These are phyloP conservation scores for Alcedo atthis DNA, from an alignment of 2,797 vertebrate genomes.

Conservation along the genomic window DNA sequence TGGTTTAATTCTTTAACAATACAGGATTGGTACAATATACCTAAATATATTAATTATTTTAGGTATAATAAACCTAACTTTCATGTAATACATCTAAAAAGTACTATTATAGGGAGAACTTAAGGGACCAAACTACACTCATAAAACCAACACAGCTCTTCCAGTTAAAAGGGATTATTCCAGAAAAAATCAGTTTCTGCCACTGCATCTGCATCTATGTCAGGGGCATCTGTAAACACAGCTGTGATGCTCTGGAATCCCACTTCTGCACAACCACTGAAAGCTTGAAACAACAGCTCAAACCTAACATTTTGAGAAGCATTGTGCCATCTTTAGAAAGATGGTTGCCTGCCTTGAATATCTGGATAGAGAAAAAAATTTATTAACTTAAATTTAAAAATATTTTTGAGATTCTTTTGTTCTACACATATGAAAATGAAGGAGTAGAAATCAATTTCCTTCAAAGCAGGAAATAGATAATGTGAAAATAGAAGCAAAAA, in stretches of 20 bases:
- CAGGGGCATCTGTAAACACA: slow-evolving; percentile 35
- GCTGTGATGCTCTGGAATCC: slow-evolving; percentile 21
- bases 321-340: slow-evolving; percentile 19
- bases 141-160: not conserved
- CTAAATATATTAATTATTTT: not conserved
- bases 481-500: slow-evolving; percentile 6
- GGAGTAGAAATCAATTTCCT: slow-evolving; percentile 7
- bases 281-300: not conserved
- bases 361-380: slow-evolving; percentile 18
- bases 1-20: not conserved
- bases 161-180: not conserved
- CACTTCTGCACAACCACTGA: not conserved
- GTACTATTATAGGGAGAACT: not conserved
- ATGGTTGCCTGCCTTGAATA: slow-evolving; percentile 6
- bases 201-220: not conserved
- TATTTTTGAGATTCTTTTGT: slow-evolving; percentile 36
- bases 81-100: not conserved
- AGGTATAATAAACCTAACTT: not conserved
- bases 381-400: slow-evolving; percentile 13
- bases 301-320: not conserved
- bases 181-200: slow-evolving; percentile 11
- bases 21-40: not conserved
- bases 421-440: not conserved
- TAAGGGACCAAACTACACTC: not conserved
- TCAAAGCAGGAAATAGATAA: not conserved